phyloP scores from a whole-genome alignment of 2,797 vertebrate genomes.

The Pantherophis alleghaniensis region DNA sequence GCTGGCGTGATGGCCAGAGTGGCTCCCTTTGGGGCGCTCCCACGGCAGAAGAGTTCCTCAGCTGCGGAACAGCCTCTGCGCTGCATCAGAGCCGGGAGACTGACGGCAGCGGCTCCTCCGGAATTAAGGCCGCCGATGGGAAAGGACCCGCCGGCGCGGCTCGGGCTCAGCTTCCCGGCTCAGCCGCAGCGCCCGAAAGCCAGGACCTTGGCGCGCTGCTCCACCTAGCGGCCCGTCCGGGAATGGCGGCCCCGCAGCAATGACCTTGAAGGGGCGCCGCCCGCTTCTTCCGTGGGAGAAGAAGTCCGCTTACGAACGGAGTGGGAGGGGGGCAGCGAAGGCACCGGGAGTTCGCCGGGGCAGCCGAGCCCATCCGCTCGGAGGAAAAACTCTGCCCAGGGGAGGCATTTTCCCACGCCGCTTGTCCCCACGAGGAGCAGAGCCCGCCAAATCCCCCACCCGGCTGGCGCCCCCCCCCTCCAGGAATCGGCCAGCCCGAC shows the following conservation, averaged over 20 bases:
- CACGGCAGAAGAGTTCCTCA: neutral
- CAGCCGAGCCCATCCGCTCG: neutral
- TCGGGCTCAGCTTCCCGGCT: neutral
- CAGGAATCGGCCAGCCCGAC: neutral
- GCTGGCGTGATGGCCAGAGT: accelerated
- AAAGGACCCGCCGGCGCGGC: neutral
- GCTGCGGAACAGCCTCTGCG: neutral
- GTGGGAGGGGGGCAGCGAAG: neutral
- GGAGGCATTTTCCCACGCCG: neutral
- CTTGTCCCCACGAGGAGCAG: neutral
- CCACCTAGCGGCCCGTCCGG: neutral
- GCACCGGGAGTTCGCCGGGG: neutral
- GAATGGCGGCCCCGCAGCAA: neutral
- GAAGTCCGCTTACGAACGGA: neutral
- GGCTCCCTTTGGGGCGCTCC: neutral
- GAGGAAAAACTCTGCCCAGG: neutral
- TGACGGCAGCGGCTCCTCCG: neutral
- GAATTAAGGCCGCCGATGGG: neutral
- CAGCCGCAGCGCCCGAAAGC: neutral
- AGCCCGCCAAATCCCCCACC: neutral
- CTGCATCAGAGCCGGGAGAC: neutral
- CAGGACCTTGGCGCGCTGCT: accelerated
- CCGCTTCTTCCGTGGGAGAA: neutral
- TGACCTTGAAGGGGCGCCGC: neutral
- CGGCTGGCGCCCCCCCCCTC: neutral